Percentiles rank a stretch among this genome's conserved stretches.
phyloP scores from a whole-genome alignment of 2,888 invertebrate species.

The Himalopsyche tibetana region DNA sequence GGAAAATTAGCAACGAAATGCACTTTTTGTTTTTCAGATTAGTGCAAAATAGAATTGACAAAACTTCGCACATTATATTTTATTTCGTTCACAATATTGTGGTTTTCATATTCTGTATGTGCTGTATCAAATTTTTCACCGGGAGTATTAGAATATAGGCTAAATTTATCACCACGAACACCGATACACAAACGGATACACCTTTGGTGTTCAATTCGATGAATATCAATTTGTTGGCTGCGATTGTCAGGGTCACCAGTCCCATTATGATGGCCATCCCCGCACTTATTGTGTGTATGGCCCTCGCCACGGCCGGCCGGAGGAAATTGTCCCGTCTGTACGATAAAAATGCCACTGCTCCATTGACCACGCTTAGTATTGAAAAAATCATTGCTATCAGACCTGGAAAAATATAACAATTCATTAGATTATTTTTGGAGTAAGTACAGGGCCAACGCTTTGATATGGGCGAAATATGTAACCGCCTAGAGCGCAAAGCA shows the following conservation, averaged over 20 bases:
- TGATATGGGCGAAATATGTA: no score
- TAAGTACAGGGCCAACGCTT: no score
- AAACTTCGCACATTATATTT: background rate
- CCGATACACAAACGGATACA: slow-evolving; percentile 39
- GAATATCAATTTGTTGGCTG: slow-evolving; percentile 73
- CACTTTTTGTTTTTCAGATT: no score
- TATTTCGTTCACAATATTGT: slow-evolving; percentile 41
- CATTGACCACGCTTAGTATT: slow-evolving; percentile 73
- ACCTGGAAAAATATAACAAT: slow-evolving; percentile 69
- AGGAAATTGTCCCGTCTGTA: slow-evolving; percentile 74
- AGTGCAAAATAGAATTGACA: background rate
- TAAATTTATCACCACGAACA: slow-evolving; percentile 50
- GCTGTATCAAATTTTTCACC: slow-evolving; percentile 43
- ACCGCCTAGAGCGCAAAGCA: no score
- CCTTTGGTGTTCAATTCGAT: background rate
- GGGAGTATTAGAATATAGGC: slow-evolving; percentile 51
- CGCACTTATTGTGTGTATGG: slow-evolving; percentile 76
- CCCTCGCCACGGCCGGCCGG: slow-evolving; percentile 74
- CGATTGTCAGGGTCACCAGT: slow-evolving; percentile 73
- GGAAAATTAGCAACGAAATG: background rate
- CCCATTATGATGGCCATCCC: slow-evolving; percentile 75
- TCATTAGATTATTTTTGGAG: no score
- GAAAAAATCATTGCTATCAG: slow-evolving; percentile 75
- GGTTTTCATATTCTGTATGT: slow-evolving; percentile 57
- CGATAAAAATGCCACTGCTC: slow-evolving; percentile 76